Evolutionary conservation across 2,113 vertebrate genomes (phyloP).

Genomic region (Triplophysa siluroides): DNA sequence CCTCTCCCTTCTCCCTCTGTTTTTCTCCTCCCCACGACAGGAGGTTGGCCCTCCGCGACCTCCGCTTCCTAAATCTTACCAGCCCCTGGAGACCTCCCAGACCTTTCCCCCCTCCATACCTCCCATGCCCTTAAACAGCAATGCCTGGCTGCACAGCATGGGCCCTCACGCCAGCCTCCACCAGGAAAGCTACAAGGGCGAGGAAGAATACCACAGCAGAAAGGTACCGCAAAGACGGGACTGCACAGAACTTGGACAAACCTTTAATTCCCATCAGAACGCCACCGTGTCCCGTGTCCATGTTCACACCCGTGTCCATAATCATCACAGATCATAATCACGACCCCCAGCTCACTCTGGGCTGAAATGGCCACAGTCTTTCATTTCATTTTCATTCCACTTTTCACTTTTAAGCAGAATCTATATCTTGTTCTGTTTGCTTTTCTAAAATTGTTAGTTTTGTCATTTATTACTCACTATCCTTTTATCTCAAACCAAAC

Average conservation of each 20-base stretch:
- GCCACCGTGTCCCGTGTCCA: conserved; percentile 1
- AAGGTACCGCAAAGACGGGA: conserved; percentile 68
- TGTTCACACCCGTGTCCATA: not conserved
- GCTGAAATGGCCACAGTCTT: not conserved
- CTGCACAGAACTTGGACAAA: conserved; percentile 18
- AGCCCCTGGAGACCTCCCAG: conserved; percentile 85
- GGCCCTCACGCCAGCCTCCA: conserved; percentile 76
- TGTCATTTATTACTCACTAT: not conserved
- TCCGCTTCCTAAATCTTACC: conserved; percentile 95
- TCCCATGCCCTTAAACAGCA: conserved; percentile 83
- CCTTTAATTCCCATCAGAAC: not conserved
- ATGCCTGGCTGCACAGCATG: conserved; percentile 85
- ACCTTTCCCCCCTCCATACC: conserved; percentile 75
- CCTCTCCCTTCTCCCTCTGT: conserved; percentile 61
- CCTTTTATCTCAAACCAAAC: conserved; percentile 10
- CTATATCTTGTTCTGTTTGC: conserved; percentile 18
- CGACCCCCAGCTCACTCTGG: not conserved
- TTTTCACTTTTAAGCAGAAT: not conserved
- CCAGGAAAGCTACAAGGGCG: conserved; percentile 75
- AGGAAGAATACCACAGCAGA: conserved; percentile 69
- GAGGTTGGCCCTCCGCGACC: conserved; percentile 91
- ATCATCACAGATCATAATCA: not conserved
- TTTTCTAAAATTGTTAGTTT: not conserved
- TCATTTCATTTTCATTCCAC: not conserved
- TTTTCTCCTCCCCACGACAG: conserved; percentile 73